Conservation (phyloP, 2,888 invertebrate genomes). For the Leptopilina drosophilae region DNA sequence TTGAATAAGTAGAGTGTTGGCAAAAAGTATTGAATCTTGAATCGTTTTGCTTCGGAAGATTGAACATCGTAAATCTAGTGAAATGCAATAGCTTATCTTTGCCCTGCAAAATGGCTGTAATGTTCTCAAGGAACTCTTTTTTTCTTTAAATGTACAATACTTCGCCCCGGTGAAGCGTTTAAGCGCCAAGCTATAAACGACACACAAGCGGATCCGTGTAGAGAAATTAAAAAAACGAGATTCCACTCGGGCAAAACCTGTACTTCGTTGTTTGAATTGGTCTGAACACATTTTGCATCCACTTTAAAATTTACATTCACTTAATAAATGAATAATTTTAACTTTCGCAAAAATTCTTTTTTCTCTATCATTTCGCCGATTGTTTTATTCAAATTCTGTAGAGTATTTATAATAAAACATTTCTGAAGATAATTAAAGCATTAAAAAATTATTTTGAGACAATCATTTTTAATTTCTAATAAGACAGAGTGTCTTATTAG, state of each 20-base stretch:
- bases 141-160: conserved; percentile 38
- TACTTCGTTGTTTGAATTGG: conserved; percentile 30
- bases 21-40: conserved; percentile 37
- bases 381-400: no score
- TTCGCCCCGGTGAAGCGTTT: conserved; percentile 38
- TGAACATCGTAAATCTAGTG: conserved; percentile 40
- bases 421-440: no score
- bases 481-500: no score
- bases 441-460: no score
- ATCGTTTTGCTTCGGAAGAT: conserved; percentile 38
- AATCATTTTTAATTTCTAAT: no score
- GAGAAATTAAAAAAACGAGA: conserved; percentile 36
- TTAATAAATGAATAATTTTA: neutral
- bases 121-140: conserved; percentile 33
- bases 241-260: conserved; percentile 34
- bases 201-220: conserved; percentile 24
- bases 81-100: conserved; percentile 39
- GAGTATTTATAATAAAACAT: no score
- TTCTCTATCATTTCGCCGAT: neutral
- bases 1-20: conserved; percentile 30
- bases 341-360: neutral
- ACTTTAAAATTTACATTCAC: neutral
- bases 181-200: conserved; percentile 35
- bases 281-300: neutral
- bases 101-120: conserved; percentile 38